Percentiles rank a stretch among this genome's conserved stretches.
phyloP scores from a whole-genome alignment of 2,888 invertebrate species.

The Auanema sp. region DNA sequence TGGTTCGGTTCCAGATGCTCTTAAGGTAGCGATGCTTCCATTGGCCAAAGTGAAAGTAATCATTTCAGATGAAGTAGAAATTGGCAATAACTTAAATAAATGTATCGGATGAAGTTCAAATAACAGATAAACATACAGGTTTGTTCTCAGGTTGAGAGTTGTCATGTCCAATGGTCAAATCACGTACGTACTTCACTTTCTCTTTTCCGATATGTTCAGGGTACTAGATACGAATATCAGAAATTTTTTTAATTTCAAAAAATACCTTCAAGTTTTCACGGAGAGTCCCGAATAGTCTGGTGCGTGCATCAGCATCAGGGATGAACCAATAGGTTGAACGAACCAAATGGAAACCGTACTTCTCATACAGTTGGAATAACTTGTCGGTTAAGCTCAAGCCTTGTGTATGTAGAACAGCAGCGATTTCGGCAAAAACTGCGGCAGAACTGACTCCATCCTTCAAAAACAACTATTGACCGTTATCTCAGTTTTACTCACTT shows the following conservation, averaged over 20 bases:
- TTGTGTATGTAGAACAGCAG: slow-evolving; percentile 71
- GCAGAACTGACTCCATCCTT: slow-evolving; percentile 89
- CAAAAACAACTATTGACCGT: slow-evolving; percentile 7
- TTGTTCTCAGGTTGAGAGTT: slow-evolving; percentile 74
- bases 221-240: slow-evolving; percentile 66
- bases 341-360: slow-evolving; percentile 86
- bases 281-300: slow-evolving; percentile 51
- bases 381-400: slow-evolving; percentile 67
- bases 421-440: slow-evolving; percentile 78
- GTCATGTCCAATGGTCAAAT: slow-evolving; percentile 86
- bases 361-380: slow-evolving; percentile 77
- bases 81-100: slow-evolving; percentile 67
- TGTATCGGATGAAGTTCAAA: neutral
- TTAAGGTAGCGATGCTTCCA: slow-evolving; percentile 80
- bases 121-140: slow-evolving; percentile 69
- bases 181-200: slow-evolving; percentile 76
- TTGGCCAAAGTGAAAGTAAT: slow-evolving; percentile 87
- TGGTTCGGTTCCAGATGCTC: slow-evolving; percentile 97
- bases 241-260: slow-evolving; percentile 5
- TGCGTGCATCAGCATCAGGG: slow-evolving; percentile 52
- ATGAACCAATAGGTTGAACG: slow-evolving; percentile 80
- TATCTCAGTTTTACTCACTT: slow-evolving; percentile 65
- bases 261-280: slow-evolving; percentile 44
- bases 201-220: slow-evolving; percentile 67
- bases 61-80: slow-evolving; percentile 77